Base-by-base conservation (phyloP, 2,113 vertebrate species). In the Calyptommatus sinebrachiatus region DNA sequence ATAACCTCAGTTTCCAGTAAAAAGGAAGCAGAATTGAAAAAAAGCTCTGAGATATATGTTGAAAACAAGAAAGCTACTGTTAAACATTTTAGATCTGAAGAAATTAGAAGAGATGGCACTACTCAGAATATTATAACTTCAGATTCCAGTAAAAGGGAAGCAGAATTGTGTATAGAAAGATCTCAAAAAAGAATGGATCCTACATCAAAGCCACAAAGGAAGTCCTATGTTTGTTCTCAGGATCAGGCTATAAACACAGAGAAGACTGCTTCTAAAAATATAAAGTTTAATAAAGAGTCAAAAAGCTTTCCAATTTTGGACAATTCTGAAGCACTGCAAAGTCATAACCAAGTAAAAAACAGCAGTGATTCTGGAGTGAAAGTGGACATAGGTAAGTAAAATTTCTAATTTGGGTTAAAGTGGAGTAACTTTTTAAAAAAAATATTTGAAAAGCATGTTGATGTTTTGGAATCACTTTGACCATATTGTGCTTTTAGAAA, bases 301-400 rank as follows among this genome's bases (percentile, higher is more conserved):
- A 31, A 82, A 29, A 89, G 46, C 12, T 76, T 79, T 11, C 60
- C 41, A 70, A 0, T 31, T 21, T 60, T 61, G 41, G 71, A 85
- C 28, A 84, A 29, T n/a, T 62, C 78, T 77, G 63, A 88, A 80
- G 5, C 72, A 12, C 71, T 9, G 50, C 67, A 46, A 73, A 50
- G 26, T 62, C 77, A 24, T 69, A 41, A 77, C 71, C 11, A 0
- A 41, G 21, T 63, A 3, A 70, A 83, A 61, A 21, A 24, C 62
- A 11, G 1, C 1, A 41, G 24, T 84, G 8, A 21, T 79, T 81
- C 77, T 80, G 22, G 26, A 83, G 72, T 88, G 79, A 83, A 78
- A 7, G n/a, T 53, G 29, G 67, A 73, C 26, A 35, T 0, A 11
- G 91, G 94, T 95, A 92, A 77, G 93, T 91, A 14, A 57, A 12